Evolutionary conservation across 2,888 invertebrate species (phyloP), one percentile per base, ranked within the genome.

Genomic region (Sarcophaga variegata): DNA sequence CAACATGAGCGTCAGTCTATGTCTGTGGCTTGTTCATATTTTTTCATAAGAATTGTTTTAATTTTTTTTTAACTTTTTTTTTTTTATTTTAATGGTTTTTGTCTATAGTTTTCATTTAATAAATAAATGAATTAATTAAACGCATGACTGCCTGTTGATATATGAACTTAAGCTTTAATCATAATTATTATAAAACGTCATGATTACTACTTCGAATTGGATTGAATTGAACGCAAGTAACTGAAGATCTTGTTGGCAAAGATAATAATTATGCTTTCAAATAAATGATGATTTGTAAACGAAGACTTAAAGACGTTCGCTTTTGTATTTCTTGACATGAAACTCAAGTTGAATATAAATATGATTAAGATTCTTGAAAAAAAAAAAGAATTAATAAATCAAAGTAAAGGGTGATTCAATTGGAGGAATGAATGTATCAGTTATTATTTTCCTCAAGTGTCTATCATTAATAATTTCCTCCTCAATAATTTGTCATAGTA

Each of bases 81-180:
- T 37, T 37, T 37, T 37, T 37, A 10, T 37, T 37, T 37, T 37
- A 37, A 37, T 37, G 37, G 37, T 54, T 59, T 76, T 20, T 76
- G 5, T 67, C 37, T 60, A 17, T 71, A 20, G 0, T 75, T 70
- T 75, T 69, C 25, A 25, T 75, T 80, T 64, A 71, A 69, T 59
- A 60, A 60, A 74, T 78, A 78, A 71, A 85, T 85, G 85, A 82
- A 85, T 85, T 85, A 85, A 85, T 85, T 85, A 85, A 85, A 82
- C 66, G 85, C 75, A 71, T 85, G 85, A 85, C 78, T 85, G 85
- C 85, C 74, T 78, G 78, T 71, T 85, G 75, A 82, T 85, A 70
- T 79, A 85, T 85, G 75, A 82, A 85, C 78, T 85, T 81, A 85
- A 85, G 74, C 78, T 74, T 76, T 78, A 82, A 81, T 81, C 71